Percentiles rank a stretch among this genome's conserved stretches.
phyloP scores from a whole-genome alignment of 2,113 vertebrate species.

The Alosa alosa region DNA sequence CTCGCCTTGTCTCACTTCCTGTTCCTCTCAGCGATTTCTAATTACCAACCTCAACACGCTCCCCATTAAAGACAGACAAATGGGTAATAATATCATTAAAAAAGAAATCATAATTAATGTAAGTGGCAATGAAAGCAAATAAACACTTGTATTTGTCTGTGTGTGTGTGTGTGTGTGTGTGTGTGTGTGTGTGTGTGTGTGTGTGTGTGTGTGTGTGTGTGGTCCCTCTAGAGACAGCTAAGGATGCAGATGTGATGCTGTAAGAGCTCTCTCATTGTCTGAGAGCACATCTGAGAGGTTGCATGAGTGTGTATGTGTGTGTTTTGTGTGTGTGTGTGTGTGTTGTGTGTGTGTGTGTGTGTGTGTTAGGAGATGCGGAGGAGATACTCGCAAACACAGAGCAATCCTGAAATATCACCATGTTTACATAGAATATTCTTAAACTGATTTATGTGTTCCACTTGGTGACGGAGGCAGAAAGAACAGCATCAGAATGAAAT shows the following conservation, averaged over 20 bases:
- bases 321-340: not conserved
- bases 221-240: not conserved
- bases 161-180: not conserved
- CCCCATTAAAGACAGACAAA: conserved; percentile 9
- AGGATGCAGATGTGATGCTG: not conserved
- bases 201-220: too few species aligned
- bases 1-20: not conserved
- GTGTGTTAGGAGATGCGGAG: not conserved
- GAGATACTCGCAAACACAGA: not conserved
- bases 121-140: not conserved
- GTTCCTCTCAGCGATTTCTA: not conserved
- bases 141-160: not conserved
- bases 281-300: conserved; percentile 24
- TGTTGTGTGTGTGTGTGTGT: not conserved
- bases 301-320: conserved; percentile 14
- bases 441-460: not conserved
- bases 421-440: not conserved
- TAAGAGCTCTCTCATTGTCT: conserved; percentile 38
- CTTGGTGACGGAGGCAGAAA: not conserved
- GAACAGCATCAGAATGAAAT: not conserved
- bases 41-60: not conserved
- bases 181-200: not conserved
- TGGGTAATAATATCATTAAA: not conserved
- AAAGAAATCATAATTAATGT: conserved; percentile 8
- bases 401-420: not conserved